phyloP scores from a whole-genome alignment of 2,113 vertebrate genomes.

The Chloebia gouldiae region DNA sequence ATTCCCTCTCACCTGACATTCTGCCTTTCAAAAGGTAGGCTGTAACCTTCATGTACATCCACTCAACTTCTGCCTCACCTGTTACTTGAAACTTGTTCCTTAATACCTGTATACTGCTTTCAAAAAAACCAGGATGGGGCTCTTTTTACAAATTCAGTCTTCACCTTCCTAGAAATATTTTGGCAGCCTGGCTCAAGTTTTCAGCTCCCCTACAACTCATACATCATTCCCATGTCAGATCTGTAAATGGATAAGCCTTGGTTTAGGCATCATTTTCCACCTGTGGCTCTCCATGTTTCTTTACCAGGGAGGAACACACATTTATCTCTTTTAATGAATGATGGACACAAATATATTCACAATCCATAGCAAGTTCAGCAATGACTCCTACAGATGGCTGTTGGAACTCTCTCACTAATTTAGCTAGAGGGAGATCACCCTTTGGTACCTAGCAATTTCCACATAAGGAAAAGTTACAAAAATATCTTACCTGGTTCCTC shows the following conservation, averaged over 20 bases:
- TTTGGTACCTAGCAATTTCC: not conserved
- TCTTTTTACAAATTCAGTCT: not conserved
- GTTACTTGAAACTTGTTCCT: not conserved
- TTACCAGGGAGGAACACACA: not conserved
- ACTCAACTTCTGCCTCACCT: not conserved
- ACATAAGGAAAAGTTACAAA: not conserved
- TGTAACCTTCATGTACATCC: not conserved
- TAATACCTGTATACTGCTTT: not conserved
- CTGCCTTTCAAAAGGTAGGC: not conserved
- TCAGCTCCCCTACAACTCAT: not conserved
- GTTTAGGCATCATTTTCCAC: not conserved
- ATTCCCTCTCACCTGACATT: not conserved
- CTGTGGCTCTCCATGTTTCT: not conserved
- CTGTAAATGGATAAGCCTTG: not conserved
- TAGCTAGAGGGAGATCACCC: not conserved
- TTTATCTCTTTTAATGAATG: not conserved
- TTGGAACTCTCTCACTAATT: not conserved
- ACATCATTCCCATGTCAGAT: not conserved
- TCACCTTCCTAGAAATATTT: not conserved
- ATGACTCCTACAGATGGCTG: not conserved
- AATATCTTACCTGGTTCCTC: not conserved
- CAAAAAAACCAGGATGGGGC: not conserved
- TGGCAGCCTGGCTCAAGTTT: not conserved
- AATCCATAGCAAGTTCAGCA: not conserved
- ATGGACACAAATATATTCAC: not conserved